phyloP scores from a whole-genome alignment of 2,797 vertebrate genomes.

The Xerus rutilus region DNA sequence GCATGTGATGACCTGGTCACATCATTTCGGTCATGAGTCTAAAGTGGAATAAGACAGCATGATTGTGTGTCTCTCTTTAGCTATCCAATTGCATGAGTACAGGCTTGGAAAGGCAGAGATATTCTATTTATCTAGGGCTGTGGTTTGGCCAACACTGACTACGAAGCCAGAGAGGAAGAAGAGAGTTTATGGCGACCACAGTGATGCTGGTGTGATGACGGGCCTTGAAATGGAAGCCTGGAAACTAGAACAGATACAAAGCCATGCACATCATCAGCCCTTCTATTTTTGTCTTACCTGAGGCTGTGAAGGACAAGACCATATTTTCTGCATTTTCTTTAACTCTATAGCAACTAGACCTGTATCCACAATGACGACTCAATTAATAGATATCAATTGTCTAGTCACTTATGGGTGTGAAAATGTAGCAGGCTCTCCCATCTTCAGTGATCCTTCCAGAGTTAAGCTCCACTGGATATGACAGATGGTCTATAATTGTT shows the following conservation, averaged over 20 bases:
- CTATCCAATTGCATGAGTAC: not conserved
- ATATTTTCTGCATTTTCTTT: not conserved
- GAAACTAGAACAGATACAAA: not conserved
- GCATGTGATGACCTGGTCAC: not conserved
- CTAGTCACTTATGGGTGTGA: constrained; percentile 72
- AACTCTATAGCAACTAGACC: not conserved
- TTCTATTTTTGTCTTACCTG: not conserved
- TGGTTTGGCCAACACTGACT: constrained; percentile 19
- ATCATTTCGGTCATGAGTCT: not conserved
- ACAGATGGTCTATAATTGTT: constrained; percentile 82
- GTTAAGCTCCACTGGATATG: constrained; percentile 63
- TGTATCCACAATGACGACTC: not conserved
- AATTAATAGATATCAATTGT: constrained; percentile 62
- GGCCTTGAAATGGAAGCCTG: not conserved
- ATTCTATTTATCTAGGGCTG: not conserved
- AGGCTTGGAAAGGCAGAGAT: constrained; percentile 59
- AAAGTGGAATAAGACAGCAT: not conserved
- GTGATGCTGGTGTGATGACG: constrained; percentile 1
- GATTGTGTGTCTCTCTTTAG: not conserved
- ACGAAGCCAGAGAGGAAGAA: not conserved
- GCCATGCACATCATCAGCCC: not conserved
- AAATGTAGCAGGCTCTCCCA: constrained; percentile 57
- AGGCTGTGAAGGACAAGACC: not conserved
- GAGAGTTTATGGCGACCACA: not conserved
- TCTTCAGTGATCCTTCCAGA: constrained; percentile 69